Evolutionary conservation across 2,113 vertebrate species (phyloP).

Genomic region (Diphyllodes magnificus): DNA sequence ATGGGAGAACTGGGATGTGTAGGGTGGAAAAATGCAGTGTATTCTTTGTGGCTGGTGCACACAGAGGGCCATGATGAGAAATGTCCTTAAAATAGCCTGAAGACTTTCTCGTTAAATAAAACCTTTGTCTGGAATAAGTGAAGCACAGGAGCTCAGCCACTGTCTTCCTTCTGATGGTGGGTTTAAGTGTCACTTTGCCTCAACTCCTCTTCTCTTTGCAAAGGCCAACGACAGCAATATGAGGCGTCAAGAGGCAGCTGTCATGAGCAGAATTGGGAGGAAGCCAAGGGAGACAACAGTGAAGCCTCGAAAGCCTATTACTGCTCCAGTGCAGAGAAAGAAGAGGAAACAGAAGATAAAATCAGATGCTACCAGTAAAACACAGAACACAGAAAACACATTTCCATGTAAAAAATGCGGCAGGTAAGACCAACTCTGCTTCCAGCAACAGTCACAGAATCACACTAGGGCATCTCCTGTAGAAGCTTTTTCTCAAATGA

Average conservation of each 20-base stretch:
- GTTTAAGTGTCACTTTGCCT: neutral
- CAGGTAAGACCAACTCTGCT: constrained; percentile 75
- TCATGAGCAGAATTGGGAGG: constrained; percentile 47
- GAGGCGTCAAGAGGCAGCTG: constrained; percentile 71
- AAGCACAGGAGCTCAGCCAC: neutral
- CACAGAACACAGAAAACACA: constrained; percentile 82
- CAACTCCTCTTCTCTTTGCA: neutral
- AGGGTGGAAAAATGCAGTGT: neutral
- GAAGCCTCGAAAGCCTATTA: constrained; percentile 66
- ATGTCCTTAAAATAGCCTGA: neutral
- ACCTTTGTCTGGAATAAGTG: neutral
- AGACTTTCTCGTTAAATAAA: neutral
- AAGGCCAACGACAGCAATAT: constrained; percentile 74
- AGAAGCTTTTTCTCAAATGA: neutral
- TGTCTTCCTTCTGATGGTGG: neutral
- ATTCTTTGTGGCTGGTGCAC: neutral
- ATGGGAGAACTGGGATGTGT: neutral
- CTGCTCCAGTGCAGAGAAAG: constrained; percentile 67
- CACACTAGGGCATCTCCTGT: neutral
- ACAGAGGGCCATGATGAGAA: neutral
- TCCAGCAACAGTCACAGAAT: neutral
- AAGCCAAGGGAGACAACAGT: constrained; percentile 65
- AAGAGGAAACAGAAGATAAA: constrained; percentile 67
- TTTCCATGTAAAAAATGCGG: constrained; percentile 99
- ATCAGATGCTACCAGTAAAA: constrained; percentile 71